A percentile compares a stretch with the other conserved stretches of the same genome.
Evolutionary conservation across 2,888 invertebrate genomes (phyloP).

Genomic region (Drosophila tanythrix): DNA sequence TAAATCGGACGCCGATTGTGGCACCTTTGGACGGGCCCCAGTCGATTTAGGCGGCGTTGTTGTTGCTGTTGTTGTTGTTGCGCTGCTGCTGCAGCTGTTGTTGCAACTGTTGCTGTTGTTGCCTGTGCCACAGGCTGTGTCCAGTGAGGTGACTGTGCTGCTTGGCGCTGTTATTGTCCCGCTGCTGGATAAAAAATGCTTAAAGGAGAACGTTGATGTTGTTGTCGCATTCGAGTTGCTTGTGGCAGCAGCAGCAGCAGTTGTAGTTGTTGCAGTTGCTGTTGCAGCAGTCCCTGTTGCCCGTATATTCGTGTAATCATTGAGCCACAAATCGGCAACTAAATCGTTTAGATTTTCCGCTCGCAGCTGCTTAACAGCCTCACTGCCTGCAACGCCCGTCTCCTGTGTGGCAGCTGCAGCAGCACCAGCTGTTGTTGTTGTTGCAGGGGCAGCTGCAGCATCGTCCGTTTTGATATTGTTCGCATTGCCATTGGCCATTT

Average conservation of each 20-base stretch:
- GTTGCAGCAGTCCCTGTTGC: slow-evolving; percentile 10
- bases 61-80: slow-evolving; percentile 7
- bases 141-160: slow-evolving; percentile 66
- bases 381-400: slow-evolving; percentile 42
- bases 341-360: slow-evolving; percentile 73
- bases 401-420: slow-evolving; percentile 33
- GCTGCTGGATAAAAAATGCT: slow-evolving; percentile 92
- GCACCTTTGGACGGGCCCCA: slow-evolving; percentile 92
- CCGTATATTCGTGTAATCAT: slow-evolving; percentile 78
- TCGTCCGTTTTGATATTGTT: slow-evolving; percentile 76
- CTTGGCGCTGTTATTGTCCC: slow-evolving; percentile 78
- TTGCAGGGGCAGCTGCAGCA: slow-evolving; percentile 53
- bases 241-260: slow-evolving; percentile 3
- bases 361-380: slow-evolving; percentile 37
- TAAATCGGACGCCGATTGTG: slow-evolving; percentile 82
- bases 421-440: slow-evolving; percentile 31
- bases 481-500: slow-evolving; percentile 82
- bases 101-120: slow-evolving; percentile 29
- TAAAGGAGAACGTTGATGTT: slow-evolving; percentile 89
- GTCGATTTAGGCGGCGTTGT: slow-evolving; percentile 85
- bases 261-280: slow-evolving; percentile 11
- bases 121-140: slow-evolving; percentile 35
- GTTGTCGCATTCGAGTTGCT: slow-evolving; percentile 6
- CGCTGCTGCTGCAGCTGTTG: slow-evolving; percentile 23
- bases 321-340: slow-evolving; percentile 78